These are phyloP conservation scores for Reticulitermes speratus DNA, from an alignment of 1,140 invertebrate genomes.

Conservation along the genomic window DNA sequence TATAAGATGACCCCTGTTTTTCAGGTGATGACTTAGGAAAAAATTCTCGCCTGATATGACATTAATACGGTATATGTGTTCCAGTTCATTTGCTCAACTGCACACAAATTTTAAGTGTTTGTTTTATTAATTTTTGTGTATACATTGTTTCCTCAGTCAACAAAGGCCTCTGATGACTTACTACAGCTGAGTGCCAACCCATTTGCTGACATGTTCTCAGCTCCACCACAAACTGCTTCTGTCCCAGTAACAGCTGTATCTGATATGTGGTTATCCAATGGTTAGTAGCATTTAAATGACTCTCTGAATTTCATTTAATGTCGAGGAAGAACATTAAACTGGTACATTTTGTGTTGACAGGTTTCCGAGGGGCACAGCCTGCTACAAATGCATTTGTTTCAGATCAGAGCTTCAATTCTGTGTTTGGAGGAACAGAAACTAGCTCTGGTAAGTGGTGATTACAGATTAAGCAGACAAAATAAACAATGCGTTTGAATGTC, in stretches of 20 bases:
- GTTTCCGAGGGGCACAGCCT: constrained; percentile 41
- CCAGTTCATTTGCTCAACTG: no score
- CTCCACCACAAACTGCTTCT: constrained; percentile 48
- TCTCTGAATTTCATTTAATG: no score
- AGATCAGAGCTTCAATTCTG: constrained; percentile 81
- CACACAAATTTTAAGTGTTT: no score
- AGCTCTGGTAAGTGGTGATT: constrained; percentile 18
- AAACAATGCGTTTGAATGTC: background rate
- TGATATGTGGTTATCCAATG: constrained; percentile 65
- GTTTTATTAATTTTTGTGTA: no score
- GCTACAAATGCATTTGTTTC: constrained; percentile 77
- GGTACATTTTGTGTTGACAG: background rate
- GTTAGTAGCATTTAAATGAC: constrained; percentile 44
- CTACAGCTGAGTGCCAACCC: constrained; percentile 81
- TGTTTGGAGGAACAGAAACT: constrained; percentile 61
- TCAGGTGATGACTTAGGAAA: no score
- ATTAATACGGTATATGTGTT: no score
- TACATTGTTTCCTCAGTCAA: constrained; percentile 28
- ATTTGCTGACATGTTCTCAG: constrained; percentile 81
- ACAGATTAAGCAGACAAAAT: background rate
- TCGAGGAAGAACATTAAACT: no score
- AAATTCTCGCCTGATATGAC: no score
- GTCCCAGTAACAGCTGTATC: constrained; percentile 47
- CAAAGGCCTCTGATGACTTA: constrained; percentile 84
- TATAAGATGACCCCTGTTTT: no score